phyloP scores from a whole-genome alignment of 2,113 vertebrate species.

The Candoia aspera region DNA sequence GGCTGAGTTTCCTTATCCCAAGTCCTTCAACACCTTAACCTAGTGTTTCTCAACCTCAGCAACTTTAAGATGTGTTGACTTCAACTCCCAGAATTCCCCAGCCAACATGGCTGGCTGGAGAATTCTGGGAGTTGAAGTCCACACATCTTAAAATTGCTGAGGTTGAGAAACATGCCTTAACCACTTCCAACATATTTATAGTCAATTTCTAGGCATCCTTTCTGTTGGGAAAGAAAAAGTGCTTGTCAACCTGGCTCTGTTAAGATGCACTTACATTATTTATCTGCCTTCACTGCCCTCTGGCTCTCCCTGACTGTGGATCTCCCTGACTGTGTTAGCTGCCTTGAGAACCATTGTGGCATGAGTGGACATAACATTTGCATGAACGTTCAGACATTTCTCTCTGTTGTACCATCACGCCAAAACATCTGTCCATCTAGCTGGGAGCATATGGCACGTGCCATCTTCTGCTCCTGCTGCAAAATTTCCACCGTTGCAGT shows the following conservation, averaged over 20 bases:
- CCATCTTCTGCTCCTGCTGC: not conserved
- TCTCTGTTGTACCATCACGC: not conserved
- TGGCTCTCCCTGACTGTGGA: not conserved
- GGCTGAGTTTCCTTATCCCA: too few species aligned
- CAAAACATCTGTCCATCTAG: not conserved
- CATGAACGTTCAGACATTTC: not conserved
- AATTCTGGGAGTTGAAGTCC: too few species aligned
- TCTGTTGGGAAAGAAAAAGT: not conserved
- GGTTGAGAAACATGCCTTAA: not conserved
- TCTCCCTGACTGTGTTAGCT: not conserved
- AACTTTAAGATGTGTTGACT: too few species aligned
- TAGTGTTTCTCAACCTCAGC: too few species aligned
- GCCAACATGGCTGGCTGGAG: too few species aligned
- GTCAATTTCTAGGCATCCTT: not conserved
- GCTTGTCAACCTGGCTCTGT: not conserved
- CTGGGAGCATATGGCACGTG: not conserved
- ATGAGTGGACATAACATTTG: not conserved
- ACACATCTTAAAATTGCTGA: too few species aligned
- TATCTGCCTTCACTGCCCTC: not conserved
- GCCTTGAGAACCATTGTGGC: rapidly evolving
- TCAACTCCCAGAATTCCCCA: too few species aligned
- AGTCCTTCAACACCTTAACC: not conserved
- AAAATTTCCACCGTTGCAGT: not conserved
- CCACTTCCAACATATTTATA: not conserved
- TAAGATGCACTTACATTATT: not conserved